phyloP scores from a whole-genome alignment of 2,797 vertebrate genomes.

The Pangasius mekongensis region DNA sequence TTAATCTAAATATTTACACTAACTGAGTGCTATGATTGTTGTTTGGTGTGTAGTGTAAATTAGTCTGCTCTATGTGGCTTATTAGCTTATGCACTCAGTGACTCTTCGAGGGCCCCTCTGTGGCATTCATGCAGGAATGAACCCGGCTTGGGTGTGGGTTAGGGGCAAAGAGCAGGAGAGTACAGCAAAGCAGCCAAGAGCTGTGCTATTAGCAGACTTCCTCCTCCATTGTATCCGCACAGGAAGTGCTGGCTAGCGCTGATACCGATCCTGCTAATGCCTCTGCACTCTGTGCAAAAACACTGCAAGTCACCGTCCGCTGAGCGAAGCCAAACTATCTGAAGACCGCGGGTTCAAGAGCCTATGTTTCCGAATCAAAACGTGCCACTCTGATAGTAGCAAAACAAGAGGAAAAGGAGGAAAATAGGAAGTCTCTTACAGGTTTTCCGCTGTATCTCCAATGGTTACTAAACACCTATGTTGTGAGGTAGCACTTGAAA shows the following conservation, averaged over 20 bases:
- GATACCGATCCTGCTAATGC: conserved; percentile 74
- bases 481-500: conserved; percentile 1
- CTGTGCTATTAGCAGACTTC: conserved; percentile 76
- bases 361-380: conserved; percentile 74
- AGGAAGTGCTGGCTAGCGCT: conserved; percentile 79
- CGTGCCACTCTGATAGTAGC: conserved; percentile 59
- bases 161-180: conserved; percentile 46
- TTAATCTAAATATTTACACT: conserved; percentile 30
- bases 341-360: conserved; percentile 68
- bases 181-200: conserved; percentile 47
- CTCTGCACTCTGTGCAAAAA: conserved; percentile 62
- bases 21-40: neutral
- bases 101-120: conserved; percentile 52
- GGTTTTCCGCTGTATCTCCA: conserved; percentile 56
- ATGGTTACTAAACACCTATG: conserved; percentile 43
- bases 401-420: conserved; percentile 71
- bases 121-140: conserved; percentile 39
- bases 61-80: conserved; percentile 28
- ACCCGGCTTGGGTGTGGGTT: conserved; percentile 30
- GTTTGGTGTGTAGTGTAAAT: conserved; percentile 11
- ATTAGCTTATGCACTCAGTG: conserved; percentile 52
- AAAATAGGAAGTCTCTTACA: conserved; percentile 61
- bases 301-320: conserved; percentile 53
- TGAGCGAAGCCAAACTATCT: conserved; percentile 49
- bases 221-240: conserved; percentile 77